Percentiles rank a stretch among this genome's conserved stretches.
Evolutionary conservation across 2,888 invertebrate genomes (phyloP).

Genomic region (Ischnura elegans): DNA sequence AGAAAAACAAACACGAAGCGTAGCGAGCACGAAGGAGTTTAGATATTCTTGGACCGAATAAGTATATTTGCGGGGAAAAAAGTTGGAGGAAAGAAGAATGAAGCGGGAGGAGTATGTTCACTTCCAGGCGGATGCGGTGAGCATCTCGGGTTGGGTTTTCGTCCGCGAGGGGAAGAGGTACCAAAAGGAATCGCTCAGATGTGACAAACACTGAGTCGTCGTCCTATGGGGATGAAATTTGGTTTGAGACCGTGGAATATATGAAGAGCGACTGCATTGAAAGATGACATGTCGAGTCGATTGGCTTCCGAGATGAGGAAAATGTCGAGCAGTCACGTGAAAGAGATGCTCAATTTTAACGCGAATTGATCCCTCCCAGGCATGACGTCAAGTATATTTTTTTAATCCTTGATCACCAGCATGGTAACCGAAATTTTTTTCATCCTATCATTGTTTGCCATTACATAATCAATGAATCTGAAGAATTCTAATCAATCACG

Average conservation of each 20-base stretch:
- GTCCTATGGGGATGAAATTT: neutral
- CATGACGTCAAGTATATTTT: neutral
- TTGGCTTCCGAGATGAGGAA: neutral
- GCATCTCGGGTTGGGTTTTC: neutral
- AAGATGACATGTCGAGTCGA: neutral
- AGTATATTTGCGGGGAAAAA: neutral
- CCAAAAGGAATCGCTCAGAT: neutral
- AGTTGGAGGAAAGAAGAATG: neutral
- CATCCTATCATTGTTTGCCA: neutral
- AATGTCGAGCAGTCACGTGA: neutral
- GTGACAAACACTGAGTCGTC: neutral
- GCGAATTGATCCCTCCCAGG: neutral
- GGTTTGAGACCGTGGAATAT: neutral
- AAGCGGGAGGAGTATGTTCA: neutral
- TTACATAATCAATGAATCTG: neutral
- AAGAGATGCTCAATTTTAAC: neutral
- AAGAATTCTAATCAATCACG: neutral
- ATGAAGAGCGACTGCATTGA: neutral
- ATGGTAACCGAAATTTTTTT: neutral
- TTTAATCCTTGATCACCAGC: neutral
- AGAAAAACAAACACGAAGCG: neutral
- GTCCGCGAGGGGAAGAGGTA: neutral
- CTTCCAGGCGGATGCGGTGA: neutral
- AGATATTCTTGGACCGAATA: neutral
- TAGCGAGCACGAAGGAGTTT: neutral